Conservation (phyloP, 2,888 invertebrate species). For the Megamerina dolium region DNA sequence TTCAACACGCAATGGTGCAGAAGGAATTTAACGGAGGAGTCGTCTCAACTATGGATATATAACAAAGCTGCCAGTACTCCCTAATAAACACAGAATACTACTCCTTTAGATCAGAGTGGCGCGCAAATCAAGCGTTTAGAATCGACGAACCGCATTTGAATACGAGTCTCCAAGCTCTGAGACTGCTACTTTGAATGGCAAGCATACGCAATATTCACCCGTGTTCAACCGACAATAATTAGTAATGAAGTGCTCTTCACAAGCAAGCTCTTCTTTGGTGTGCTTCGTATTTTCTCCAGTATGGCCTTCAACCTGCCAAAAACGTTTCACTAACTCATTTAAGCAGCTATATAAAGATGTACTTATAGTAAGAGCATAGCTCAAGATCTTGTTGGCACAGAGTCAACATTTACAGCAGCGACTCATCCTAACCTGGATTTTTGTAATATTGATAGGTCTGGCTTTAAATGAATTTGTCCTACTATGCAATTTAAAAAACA, state of each 20-base stretch:
- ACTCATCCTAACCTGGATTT: constrained; percentile 15
- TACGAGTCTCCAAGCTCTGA: constrained; percentile 11
- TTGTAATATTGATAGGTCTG: constrained; percentile 12
- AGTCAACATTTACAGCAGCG: constrained; percentile 3
- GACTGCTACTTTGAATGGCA: constrained; percentile 8
- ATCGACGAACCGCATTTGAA: too few species aligned
- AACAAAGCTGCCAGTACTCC: too few species aligned
- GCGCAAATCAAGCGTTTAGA: too few species aligned
- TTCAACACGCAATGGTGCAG: too few species aligned
- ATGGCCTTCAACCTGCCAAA: constrained; percentile 12
- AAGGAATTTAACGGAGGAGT: too few species aligned
- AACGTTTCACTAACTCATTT: constrained; percentile 5
- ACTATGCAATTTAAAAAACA: constrained; percentile 14
- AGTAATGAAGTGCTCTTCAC: constrained; percentile 15
- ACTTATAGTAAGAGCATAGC: not conserved
- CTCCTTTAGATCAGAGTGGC: too few species aligned
- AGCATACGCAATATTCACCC: constrained; percentile 16
- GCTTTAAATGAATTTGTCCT: constrained; percentile 14
- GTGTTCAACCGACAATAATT: constrained; percentile 7
- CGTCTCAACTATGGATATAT: too few species aligned
- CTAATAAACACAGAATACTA: too few species aligned
- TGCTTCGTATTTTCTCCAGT: not conserved
- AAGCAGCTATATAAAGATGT: not conserved
- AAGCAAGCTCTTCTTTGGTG: constrained; percentile 13
- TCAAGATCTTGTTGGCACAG: not conserved